These are phyloP conservation scores for Drosophila barbarae DNA, from an alignment of 2,888 invertebrate species.

Conservation along the genomic window DNA sequence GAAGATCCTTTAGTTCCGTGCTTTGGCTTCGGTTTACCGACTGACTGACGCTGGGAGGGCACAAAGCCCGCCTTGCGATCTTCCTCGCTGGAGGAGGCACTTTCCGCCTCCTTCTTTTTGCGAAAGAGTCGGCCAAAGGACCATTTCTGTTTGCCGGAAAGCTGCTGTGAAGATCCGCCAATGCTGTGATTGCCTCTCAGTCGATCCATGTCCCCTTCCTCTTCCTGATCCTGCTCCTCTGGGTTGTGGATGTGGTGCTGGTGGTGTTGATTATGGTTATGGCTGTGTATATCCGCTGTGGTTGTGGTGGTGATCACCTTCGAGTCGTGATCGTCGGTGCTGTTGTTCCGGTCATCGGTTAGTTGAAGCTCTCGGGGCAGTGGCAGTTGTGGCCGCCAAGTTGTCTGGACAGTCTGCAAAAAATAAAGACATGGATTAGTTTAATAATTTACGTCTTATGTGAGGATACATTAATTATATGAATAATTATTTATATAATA, in stretches of 20 bases:
- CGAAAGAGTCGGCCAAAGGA: constrained; percentile 89
- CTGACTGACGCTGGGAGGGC: constrained; percentile 61
- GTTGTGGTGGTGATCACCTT: constrained; percentile 52
- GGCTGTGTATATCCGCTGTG: constrained; percentile 32
- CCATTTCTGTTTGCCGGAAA: constrained; percentile 84
- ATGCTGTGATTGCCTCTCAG: constrained; percentile 50
- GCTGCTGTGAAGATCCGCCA: constrained; percentile 55
- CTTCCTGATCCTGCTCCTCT: constrained; percentile 5
- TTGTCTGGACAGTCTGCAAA: constrained; percentile 79
- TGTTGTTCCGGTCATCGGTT: constrained; percentile 64
- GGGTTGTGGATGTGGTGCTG: constrained; percentile 34
- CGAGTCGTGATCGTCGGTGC: constrained; percentile 62
- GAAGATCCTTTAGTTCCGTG: constrained; percentile 28
- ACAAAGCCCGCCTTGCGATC: constrained; percentile 79
- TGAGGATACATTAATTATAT: not conserved
- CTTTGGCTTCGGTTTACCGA: constrained; percentile 75
- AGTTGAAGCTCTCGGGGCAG: constrained; percentile 77
- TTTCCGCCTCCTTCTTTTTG: constrained; percentile 83
- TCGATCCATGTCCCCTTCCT: constrained; percentile 58
- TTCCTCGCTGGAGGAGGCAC: constrained; percentile 79
- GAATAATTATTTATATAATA: constrained; percentile 20
- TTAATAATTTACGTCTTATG: not conserved
- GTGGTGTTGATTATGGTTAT: not conserved
- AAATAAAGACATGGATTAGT: constrained; percentile 5
- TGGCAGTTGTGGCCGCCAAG: constrained; percentile 80